These are phyloP conservation scores for Rostratula benghalensis DNA, from an alignment of 2,113 vertebrate genomes.

Conservation along the genomic window DNA sequence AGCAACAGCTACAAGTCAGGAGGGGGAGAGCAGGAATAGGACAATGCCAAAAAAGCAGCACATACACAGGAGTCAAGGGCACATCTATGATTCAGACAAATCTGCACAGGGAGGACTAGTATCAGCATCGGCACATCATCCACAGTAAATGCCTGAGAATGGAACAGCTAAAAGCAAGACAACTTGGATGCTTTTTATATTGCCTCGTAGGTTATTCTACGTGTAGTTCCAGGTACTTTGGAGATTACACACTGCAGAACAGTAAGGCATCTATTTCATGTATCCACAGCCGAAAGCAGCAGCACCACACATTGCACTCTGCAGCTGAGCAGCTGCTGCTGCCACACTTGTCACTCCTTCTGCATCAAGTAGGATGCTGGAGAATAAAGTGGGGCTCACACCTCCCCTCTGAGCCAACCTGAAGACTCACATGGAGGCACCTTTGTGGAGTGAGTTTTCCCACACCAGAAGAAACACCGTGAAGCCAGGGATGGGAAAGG, in stretches of 20 bases:
- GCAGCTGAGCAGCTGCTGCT: not conserved
- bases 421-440: fast-evolving
- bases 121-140: not conserved
- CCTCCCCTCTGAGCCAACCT: not conserved
- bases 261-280: not conserved
- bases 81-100: not conserved
- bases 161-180: not conserved
- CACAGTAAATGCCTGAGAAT: not conserved
- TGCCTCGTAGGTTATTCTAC: not conserved
- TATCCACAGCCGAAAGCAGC: not conserved
- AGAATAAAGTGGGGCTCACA: not conserved
- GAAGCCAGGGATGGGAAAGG: not conserved
- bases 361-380: not conserved
- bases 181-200: not conserved
- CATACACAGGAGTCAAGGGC: not conserved
- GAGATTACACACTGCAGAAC: not conserved
- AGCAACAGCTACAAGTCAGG: not conserved
- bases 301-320: not conserved
- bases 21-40: fast-evolving
- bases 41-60: not conserved
- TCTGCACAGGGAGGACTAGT: not conserved
- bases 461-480: not conserved
- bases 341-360: too few species aligned
- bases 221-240: not conserved
- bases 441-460: not conserved